Evolutionary conservation across 92 coral and sea anemone species (phyloP).

Genomic region (Chrysogorgia sp.): DNA sequence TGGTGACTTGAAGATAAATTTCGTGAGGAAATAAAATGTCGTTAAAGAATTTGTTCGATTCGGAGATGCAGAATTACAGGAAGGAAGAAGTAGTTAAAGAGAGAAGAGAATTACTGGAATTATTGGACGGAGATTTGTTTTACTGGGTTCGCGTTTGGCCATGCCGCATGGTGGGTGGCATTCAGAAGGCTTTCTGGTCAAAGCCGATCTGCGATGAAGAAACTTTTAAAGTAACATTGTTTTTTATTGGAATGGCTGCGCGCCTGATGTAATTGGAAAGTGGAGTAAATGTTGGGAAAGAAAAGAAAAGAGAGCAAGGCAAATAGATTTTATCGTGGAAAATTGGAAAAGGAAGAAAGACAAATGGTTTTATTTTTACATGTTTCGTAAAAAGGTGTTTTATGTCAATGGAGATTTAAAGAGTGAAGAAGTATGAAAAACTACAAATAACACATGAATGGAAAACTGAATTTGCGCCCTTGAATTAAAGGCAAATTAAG

Average conservation of each 20-base stretch:
- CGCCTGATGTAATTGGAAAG: slow-evolving; percentile 13
- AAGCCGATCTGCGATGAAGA: slow-evolving; percentile 4
- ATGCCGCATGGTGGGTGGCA: too few species aligned
- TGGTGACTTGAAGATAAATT: too few species aligned
- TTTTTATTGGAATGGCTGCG: slow-evolving; percentile 38
- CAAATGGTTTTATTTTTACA: slow-evolving; percentile 37
- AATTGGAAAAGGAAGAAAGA: slow-evolving; percentile 21
- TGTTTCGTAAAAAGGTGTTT: slow-evolving; percentile 8
- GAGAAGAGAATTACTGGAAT: slow-evolving; percentile 1
- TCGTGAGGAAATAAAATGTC: too few species aligned
- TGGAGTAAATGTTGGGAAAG: slow-evolving; percentile 31
- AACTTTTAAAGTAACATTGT: slow-evolving; percentile 20
- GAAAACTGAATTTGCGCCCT: too few species aligned
- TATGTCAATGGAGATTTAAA: slow-evolving; percentile 28
- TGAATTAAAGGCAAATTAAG: too few species aligned
- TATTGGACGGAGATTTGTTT: slow-evolving; percentile 24
- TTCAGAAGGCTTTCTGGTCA: slow-evolving; percentile 16
- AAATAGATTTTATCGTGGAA: slow-evolving; percentile 26
- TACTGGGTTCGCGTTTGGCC: slow-evolving; percentile 21
- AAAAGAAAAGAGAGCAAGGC: slow-evolving; percentile 34
- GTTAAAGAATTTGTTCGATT: too few species aligned
- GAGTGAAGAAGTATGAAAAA: too few species aligned
- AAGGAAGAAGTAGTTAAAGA: too few species aligned
- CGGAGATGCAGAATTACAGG: too few species aligned
- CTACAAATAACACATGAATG: too few species aligned